Conservation (phyloP, 2,797 vertebrate species). For the Thunnus albacares region DNA sequence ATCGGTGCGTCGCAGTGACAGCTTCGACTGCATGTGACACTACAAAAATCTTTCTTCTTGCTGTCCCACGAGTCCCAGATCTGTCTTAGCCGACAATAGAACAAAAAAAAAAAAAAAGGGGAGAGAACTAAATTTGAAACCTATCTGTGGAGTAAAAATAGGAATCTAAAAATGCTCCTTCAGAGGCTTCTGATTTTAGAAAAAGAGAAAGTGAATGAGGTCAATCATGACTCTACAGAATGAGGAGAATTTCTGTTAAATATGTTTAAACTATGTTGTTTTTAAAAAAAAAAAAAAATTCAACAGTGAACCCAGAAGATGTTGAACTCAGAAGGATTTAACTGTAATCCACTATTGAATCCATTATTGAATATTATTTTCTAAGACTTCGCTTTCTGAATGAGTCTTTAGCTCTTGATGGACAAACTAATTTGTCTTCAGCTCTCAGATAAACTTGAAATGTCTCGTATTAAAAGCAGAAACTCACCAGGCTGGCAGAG, state of each 20-base stretch:
- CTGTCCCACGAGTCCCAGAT: slow-evolving; percentile 30
- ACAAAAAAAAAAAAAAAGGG: slow-evolving; percentile 12
- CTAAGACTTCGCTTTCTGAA: too few species aligned
- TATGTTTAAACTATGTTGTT: too few species aligned
- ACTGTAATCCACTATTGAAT: too few species aligned
- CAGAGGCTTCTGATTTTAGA: slow-evolving; percentile 33
- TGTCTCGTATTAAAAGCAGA: not conserved
- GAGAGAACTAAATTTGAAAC: slow-evolving; percentile 41
- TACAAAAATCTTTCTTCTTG: not conserved
- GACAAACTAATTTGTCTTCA: not conserved
- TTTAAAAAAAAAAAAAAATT: too few species aligned
- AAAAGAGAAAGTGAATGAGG: slow-evolving; percentile 17
- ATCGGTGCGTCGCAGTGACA: slow-evolving; percentile 11
- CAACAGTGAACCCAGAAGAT: too few species aligned
- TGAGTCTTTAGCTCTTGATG: too few species aligned
- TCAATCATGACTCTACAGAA: slow-evolving; percentile 2
- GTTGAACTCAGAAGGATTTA: too few species aligned
- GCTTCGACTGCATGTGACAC: not conserved
- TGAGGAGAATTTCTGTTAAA: too few species aligned
- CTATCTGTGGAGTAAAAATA: slow-evolving; percentile 58
- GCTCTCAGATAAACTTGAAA: not conserved
- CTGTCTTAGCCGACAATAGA: slow-evolving; percentile 37
- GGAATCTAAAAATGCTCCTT: slow-evolving; percentile 65
- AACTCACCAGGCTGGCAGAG: slow-evolving; percentile 60
- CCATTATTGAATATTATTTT: too few species aligned